phyloP scores from a whole-genome alignment of 2,113 vertebrate species.

The Melanotaenia duboulayi region DNA sequence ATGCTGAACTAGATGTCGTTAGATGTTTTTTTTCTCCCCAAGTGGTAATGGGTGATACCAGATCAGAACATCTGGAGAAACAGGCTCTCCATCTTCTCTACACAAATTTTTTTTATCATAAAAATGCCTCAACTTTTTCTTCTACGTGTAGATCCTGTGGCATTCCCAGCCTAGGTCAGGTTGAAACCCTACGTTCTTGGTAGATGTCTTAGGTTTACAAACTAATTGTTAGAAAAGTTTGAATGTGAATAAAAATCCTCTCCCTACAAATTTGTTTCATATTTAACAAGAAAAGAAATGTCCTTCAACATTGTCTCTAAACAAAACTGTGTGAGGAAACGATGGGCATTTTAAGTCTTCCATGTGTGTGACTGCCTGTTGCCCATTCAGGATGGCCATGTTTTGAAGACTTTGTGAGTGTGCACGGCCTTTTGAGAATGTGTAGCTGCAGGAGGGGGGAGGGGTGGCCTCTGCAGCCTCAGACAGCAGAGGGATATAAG shows the following conservation, averaged over 20 bases:
- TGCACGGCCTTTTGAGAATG: slow-evolving; percentile 30
- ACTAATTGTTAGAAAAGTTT: background rate
- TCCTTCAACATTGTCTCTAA: background rate
- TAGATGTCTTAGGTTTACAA: too few species aligned
- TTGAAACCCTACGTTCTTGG: background rate
- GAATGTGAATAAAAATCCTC: background rate
- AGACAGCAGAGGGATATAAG: slow-evolving; percentile 71
- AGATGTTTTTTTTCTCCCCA: too few species aligned
- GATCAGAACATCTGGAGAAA: too few species aligned
- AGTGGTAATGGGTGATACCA: too few species aligned
- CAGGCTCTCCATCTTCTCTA: too few species aligned
- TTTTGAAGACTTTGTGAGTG: slow-evolving; percentile 32
- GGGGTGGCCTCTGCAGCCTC: slow-evolving; percentile 32
- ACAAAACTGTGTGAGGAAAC: too few species aligned
- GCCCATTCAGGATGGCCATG: slow-evolving; percentile 27
- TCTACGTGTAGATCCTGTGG: background rate
- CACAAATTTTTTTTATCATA: too few species aligned
- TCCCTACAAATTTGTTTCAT: background rate
- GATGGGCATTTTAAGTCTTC: too few species aligned
- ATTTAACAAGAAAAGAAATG: background rate
- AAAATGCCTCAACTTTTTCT: background rate
- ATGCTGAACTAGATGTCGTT: too few species aligned
- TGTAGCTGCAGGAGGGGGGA: slow-evolving; percentile 45
- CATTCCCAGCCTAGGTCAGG: background rate
- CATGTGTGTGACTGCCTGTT: slow-evolving; percentile 11